Conservation (phyloP, 2,797 vertebrate species). For the Acanthornis magna region DNA sequence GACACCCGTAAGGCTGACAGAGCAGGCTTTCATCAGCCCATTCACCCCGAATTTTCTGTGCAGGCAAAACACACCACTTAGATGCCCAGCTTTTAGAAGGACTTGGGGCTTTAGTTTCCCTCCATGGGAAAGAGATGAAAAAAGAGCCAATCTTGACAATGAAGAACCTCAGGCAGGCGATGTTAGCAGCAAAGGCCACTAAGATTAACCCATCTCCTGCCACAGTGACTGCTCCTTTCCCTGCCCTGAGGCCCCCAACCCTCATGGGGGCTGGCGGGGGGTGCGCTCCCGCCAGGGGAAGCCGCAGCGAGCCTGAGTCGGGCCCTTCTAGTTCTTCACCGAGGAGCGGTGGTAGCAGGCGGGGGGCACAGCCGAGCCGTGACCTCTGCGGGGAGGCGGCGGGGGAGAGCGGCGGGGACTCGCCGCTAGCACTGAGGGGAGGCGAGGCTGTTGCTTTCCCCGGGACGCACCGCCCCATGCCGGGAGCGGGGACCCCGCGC, state of each 20-base stretch:
- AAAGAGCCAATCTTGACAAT: fast-evolving
- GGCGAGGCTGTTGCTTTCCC: no score
- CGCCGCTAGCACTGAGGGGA: not conserved
- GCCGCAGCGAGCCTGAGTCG: not conserved
- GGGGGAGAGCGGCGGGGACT: not conserved
- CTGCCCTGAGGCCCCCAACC: not conserved
- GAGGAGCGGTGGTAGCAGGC: not conserved
- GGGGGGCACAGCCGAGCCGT: not conserved
- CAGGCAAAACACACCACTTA: fast-evolving
- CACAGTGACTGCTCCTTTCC: not conserved
- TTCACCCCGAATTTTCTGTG: fast-evolving
- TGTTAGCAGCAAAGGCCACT: not conserved
- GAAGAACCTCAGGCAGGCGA: not conserved
- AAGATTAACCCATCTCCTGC: no score
- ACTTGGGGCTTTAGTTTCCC: fast-evolving
- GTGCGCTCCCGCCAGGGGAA: not conserved
- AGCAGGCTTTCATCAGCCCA: not conserved
- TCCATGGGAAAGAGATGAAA: fast-evolving
- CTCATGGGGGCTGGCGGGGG: not conserved
- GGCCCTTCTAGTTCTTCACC: not conserved
- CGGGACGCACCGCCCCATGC: not conserved
- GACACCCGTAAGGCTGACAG: no score
- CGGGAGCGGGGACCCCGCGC: no score
- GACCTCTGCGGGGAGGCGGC: no score
- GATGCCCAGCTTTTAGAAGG: not conserved